phyloP scores from a whole-genome alignment of 2,113 vertebrate species.

The Phycodurus eques region DNA sequence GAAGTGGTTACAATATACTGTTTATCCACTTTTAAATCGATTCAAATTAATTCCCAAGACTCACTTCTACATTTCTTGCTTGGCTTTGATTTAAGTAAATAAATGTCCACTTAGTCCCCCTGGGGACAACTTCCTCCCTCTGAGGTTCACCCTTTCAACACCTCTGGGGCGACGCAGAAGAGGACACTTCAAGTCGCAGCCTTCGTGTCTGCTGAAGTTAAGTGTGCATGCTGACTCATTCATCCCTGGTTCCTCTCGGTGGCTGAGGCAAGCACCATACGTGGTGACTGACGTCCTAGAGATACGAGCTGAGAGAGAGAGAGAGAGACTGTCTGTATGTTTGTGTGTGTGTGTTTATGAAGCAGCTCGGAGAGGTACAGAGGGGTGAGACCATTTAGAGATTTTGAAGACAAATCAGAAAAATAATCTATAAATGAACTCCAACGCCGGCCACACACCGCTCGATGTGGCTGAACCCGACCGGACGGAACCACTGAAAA shows the following conservation, averaged over 20 bases:
- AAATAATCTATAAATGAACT: too few species aligned
- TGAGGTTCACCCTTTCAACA: conserved; percentile 59
- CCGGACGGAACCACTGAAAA: too few species aligned
- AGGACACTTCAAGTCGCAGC: conserved; percentile 59
- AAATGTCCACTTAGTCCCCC: conserved; percentile 60
- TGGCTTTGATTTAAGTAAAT: conserved; percentile 40
- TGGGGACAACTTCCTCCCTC: conserved; percentile 57
- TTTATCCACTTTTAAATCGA: neutral
- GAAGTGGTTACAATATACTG: neutral
- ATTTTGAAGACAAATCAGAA: too few species aligned
- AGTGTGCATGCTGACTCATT: conserved; percentile 62
- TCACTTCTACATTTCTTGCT: conserved; percentile 5
- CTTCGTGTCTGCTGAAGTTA: conserved; percentile 62
- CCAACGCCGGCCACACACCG: too few species aligned
- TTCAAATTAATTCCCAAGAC: neutral
- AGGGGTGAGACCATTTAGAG: too few species aligned
- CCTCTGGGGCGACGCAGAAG: conserved; percentile 48
- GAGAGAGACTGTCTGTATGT: neutral
- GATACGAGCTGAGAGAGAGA: conserved; percentile 7
- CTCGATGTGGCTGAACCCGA: too few species aligned
- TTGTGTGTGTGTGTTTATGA: neutral
- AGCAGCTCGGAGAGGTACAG: neutral
- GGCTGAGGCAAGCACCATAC: conserved; percentile 38
- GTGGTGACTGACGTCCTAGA: conserved; percentile 28
- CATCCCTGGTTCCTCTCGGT: conserved; percentile 46